Evolutionary conservation across 2,888 invertebrate genomes (phyloP).

Genomic region (Tachina fera): DNA sequence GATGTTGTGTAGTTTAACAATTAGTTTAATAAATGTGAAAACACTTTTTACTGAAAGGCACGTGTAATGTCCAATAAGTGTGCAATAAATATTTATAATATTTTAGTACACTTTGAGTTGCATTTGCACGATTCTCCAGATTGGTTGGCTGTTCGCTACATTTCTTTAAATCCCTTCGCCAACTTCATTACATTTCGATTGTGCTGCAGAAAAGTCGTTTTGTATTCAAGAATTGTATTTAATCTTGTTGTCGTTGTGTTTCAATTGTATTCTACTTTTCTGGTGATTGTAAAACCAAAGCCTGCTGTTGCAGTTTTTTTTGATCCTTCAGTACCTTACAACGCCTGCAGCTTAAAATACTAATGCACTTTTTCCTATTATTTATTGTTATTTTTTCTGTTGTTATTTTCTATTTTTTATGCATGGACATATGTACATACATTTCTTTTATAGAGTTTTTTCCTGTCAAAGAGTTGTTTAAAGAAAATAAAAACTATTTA

Average conservation of each 20-base stretch:
- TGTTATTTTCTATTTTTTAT: background rate
- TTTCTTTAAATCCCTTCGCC: background rate
- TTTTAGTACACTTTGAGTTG: no score
- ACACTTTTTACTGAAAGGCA: background rate
- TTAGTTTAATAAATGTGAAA: background rate
- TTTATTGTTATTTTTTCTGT: background rate
- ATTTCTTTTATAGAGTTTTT: background rate
- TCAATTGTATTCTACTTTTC: conserved; percentile 8
- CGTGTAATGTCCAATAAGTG: no score
- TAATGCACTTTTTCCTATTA: conserved; percentile 44
- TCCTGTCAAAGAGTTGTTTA: conserved; percentile 4
- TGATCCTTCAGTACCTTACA: conserved; percentile 34
- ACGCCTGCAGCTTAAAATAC: conserved; percentile 39
- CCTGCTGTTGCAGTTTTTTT: conserved; percentile 42
- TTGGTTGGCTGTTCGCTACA: background rate
- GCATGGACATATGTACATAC: no score
- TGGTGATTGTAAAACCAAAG: conserved; percentile 30
- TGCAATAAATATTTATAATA: no score
- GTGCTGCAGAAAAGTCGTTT: conserved; percentile 22
- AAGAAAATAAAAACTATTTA: conserved; percentile 25
- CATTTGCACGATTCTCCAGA: background rate
- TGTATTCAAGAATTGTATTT: conserved; percentile 44
- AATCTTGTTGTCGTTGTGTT: conserved; percentile 45
- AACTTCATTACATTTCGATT: background rate
- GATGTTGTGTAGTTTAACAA: conserved; percentile 3